Evolutionary conservation across 2,888 invertebrate species (phyloP), one percentile per base, ranked within the genome.

Genomic region (Disparrhopalites patrizii): DNA sequence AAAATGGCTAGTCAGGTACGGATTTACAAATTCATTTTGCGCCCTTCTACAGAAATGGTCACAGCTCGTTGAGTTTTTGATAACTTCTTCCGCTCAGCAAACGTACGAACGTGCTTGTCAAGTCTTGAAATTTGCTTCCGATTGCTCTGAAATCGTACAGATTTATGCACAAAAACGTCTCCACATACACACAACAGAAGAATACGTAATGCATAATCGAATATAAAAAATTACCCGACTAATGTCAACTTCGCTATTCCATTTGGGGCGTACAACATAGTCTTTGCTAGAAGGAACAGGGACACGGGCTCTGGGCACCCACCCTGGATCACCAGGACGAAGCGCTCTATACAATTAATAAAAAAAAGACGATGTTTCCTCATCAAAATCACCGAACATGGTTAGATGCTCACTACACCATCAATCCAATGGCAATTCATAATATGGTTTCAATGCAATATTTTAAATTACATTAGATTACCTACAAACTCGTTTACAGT

Each of bases 281-380:
- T 98, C 98, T 82, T 94, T 97, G 79, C 89, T 93, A 57, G 95
- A 94, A 27, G 96, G 96, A 78, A 86, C 81, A 25, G 99, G 99
- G 65, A 99, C 98, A 67, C 98, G 84, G 15, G 98, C 98, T 77
- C 98, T 84, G 33, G 89, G 87, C 71, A 96, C 87, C 94, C 94
- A 98, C 43, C 97, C 98, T 72, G 90, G 89, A 78, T 96, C 95
- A 67, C 98, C 98, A 0, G 97, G 97, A 65, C 94, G 84, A 67
- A 92, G 80, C 60, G 86, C 82, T 78, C 88, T 88, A 69, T 13
- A 76, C 71, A 33, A 18, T 52, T 10, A 31, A 33, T n/a, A n/a
- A n/a, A n/a, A n/a, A n/a, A n/a, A n/a, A n/a, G n/a, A n/a, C n/a
- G n/a, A n/a, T n/a, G n/a, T n/a, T n/a, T 36, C 18, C 25, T 43